phyloP scores from a whole-genome alignment of 2,113 vertebrate species.

The Turnix velox region DNA sequence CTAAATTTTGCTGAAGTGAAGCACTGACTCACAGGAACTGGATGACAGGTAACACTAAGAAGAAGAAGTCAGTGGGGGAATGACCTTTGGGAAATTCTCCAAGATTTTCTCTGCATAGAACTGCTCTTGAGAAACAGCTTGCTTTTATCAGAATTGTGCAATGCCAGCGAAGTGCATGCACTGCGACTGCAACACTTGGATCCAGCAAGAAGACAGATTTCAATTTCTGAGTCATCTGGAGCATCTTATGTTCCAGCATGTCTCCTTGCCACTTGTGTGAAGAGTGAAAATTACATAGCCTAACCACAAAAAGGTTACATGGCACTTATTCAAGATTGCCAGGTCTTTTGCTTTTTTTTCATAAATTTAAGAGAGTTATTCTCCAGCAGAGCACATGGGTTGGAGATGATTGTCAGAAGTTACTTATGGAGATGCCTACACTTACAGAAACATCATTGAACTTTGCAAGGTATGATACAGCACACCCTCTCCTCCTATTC shows the following conservation, averaged over 20 bases:
- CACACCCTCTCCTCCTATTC: fast-evolving
- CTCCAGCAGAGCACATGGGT: neutral
- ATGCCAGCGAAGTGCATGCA: neutral
- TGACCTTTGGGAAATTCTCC: neutral
- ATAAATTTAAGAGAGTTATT: neutral
- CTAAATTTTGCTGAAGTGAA: neutral
- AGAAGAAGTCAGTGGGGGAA: neutral
- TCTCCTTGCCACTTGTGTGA: neutral
- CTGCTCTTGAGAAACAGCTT: neutral
- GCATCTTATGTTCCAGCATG: neutral
- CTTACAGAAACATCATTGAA: fast-evolving
- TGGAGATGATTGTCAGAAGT: neutral
- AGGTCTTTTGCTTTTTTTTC: neutral
- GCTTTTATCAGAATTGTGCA: neutral
- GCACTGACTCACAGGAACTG: neutral
- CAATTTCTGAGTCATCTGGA: neutral
- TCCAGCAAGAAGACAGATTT: neutral
- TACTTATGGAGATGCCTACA: neutral
- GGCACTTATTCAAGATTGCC: neutral
- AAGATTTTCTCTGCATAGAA: neutral
- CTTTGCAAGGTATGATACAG: neutral
- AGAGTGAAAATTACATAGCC: neutral
- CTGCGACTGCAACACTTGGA: neutral
- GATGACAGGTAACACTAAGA: neutral
- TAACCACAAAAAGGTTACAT: neutral